These are phyloP conservation scores for Carabus problematicus DNA, from an alignment of 2,888 invertebrate species.

Conservation along the genomic window DNA sequence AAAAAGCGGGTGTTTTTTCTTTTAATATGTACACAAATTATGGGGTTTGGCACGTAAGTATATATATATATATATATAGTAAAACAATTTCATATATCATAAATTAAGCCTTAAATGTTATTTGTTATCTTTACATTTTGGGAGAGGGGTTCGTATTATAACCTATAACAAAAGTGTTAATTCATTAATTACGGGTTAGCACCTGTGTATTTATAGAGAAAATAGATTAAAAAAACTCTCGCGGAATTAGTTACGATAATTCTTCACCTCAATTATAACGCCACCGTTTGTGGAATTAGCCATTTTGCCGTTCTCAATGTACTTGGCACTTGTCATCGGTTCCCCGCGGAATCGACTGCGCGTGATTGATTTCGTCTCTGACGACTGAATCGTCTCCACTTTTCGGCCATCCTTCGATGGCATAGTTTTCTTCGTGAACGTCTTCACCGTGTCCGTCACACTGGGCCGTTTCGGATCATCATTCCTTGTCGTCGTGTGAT, in stretches of 20 bases:
- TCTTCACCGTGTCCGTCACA: slow-evolving; percentile 75
- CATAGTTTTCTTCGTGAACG: slow-evolving; percentile 72
- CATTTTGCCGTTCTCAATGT: slow-evolving; percentile 62
- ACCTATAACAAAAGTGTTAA: too few species aligned
- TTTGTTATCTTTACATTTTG: slow-evolving; percentile 24
- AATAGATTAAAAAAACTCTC: too few species aligned
- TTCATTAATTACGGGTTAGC: slow-evolving; percentile 33
- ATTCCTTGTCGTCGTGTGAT: slow-evolving; percentile 71
- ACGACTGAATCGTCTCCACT: slow-evolving; percentile 73
- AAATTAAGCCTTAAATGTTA: slow-evolving; percentile 36
- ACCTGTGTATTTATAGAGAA: slow-evolving; percentile 16
- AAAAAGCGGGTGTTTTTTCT: slow-evolving; percentile 16
- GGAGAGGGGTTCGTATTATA: slow-evolving; percentile 26
- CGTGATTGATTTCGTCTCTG: slow-evolving; percentile 74
- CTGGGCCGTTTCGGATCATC: slow-evolving; percentile 73
- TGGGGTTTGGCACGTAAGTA: slow-evolving; percentile 29
- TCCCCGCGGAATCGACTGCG: slow-evolving; percentile 68
- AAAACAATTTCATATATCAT: too few species aligned
- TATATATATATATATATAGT: too few species aligned
- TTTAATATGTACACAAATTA: slow-evolving; percentile 33
- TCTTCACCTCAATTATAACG: slow-evolving; percentile 68
- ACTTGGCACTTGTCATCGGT: slow-evolving; percentile 61
- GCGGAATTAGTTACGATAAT: slow-evolving; percentile 52
- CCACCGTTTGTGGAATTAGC: slow-evolving; percentile 58
- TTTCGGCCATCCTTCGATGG: slow-evolving; percentile 70